Conservation (phyloP, 2,797 vertebrate genomes). For the Macropus fuliginosus region DNA sequence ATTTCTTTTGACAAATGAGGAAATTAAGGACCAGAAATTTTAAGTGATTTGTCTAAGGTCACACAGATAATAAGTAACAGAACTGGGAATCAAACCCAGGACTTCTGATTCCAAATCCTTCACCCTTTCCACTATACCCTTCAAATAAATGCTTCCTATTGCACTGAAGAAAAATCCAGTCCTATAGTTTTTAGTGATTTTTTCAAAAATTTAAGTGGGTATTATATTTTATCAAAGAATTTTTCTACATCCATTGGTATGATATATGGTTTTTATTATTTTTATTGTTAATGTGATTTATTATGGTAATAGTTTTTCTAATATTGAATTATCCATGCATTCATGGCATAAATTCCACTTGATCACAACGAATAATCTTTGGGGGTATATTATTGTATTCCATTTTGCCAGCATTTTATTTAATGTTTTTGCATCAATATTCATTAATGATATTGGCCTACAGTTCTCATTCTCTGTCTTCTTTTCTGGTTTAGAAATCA, state of each 20-base stretch:
- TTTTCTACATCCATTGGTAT: neutral
- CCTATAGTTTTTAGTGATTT: neutral
- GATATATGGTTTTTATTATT: slow-evolving; percentile 8
- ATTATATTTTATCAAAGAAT: neutral
- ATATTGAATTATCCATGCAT: neutral
- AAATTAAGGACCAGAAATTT: neutral
- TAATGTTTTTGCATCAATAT: slow-evolving; percentile 1
- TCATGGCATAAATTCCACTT: neutral
- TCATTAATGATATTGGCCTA: neutral
- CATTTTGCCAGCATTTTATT: neutral
- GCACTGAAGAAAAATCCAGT: neutral
- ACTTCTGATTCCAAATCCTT: neutral
- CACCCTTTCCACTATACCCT: neutral
- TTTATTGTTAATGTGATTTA: slow-evolving; percentile 8
- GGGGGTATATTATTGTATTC: neutral
- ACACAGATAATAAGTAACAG: neutral
- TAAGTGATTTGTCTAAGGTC: neutral
- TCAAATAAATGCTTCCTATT: neutral
- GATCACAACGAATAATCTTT: neutral
- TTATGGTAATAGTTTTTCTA: slow-evolving; percentile 7
- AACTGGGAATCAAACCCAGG: neutral
- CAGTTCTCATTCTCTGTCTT: neutral
- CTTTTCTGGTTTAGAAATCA: neutral
- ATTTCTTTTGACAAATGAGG: neutral
- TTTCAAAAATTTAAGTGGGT: neutral